Evolutionary conservation across 92 coral and sea anemone species (phyloP).

Genomic region (Zoanthus sociatus): DNA sequence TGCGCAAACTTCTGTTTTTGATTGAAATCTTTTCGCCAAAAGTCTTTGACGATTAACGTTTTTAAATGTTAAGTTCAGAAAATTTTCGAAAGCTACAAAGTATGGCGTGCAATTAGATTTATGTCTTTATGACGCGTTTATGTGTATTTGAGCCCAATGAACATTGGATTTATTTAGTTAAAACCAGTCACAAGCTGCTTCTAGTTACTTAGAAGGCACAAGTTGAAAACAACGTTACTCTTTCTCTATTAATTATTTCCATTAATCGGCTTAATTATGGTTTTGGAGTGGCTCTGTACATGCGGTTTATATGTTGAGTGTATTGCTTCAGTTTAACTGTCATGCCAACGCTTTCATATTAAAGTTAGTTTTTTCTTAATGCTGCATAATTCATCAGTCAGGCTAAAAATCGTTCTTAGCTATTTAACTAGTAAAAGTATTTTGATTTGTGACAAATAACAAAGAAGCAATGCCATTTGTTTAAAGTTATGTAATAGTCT

Average conservation of each 20-base stretch:
- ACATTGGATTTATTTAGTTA: neutral
- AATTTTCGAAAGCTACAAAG: neutral
- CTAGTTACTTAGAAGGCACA: neutral
- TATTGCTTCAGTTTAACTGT: neutral
- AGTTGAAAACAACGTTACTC: neutral
- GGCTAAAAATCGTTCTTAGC: neutral
- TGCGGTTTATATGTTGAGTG: neutral
- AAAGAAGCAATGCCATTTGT: neutral
- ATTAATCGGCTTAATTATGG: constrained; percentile 20
- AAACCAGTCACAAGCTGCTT: neutral
- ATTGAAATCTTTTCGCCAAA: neutral
- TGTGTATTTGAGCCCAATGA: neutral
- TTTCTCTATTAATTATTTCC: neutral
- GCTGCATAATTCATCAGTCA: neutral
- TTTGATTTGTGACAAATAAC: neutral
- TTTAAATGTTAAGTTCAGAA: neutral
- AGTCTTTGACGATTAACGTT: constrained; percentile 12
- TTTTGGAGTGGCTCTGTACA: constrained; percentile 21
- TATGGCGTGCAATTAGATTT: neutral
- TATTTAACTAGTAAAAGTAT: neutral
- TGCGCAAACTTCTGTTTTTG: neutral
- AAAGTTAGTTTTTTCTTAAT: neutral
- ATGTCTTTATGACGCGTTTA: neutral
- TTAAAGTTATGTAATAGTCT: neutral
- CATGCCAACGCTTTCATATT: neutral